Percentiles rank a stretch among this genome's conserved stretches.
phyloP scores from a whole-genome alignment of 2,888 invertebrate species.

The Dynastes hyllus region DNA sequence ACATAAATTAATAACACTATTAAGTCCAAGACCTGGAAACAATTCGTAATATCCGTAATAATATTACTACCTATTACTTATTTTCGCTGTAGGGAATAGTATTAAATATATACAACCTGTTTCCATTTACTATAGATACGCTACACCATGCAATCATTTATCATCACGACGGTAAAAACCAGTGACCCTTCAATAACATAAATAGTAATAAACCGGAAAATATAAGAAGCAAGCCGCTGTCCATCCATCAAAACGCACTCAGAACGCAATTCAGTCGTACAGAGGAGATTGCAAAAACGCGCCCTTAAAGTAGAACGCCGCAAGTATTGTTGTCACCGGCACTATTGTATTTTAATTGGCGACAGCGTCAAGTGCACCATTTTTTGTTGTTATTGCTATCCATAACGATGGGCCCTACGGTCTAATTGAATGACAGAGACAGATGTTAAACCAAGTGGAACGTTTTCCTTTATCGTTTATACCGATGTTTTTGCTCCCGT shows the following conservation, averaged over 20 bases:
- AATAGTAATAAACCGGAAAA: conserved; percentile 1
- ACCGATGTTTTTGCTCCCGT: conserved; percentile 23
- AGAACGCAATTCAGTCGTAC: not conserved
- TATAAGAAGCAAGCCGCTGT: not conserved
- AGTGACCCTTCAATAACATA: not conserved
- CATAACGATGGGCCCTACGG: conserved; percentile 10
- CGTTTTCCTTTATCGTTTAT: conserved; percentile 1
- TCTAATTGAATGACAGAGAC: conserved; percentile 37
- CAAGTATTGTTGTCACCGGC: conserved; percentile 8
- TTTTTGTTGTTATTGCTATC: conserved; percentile 15
- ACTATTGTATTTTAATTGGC: conserved; percentile 26
- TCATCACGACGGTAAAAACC: too few relatives aligned
- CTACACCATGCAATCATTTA: too few relatives aligned
- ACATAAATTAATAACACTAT: too few relatives aligned
- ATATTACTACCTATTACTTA: too few relatives aligned
- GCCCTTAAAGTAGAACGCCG: not conserved
- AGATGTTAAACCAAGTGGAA: conserved; percentile 28
- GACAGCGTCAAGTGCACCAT: conserved; percentile 8
- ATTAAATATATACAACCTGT: too few relatives aligned
- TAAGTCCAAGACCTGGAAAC: too few relatives aligned
- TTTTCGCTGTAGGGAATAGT: too few relatives aligned
- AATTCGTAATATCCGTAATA: too few relatives aligned
- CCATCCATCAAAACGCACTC: conserved; percentile 2
- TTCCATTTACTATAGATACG: too few relatives aligned
- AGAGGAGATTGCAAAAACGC: not conserved